Evolutionary conservation across 30 jellyfish, hydroid and myxozoan genomes (phyloP).

Genomic region (Morbakka virulenta): DNA sequence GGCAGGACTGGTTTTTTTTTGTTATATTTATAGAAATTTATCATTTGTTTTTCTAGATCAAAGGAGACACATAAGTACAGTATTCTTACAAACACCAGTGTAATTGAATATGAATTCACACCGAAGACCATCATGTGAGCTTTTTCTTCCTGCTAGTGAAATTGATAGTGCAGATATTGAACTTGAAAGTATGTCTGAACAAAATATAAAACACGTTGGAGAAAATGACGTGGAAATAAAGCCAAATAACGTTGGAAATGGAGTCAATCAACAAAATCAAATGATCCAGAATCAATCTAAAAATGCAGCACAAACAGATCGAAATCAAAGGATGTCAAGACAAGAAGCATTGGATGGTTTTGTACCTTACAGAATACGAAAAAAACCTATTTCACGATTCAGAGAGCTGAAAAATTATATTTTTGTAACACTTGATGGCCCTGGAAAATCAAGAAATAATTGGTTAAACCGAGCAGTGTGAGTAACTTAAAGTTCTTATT

Average conservation of each 20-base stretch:
- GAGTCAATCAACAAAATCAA: not conserved
- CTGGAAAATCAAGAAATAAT: not conserved
- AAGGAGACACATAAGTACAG: too few relatives aligned
- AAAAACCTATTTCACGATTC: not conserved
- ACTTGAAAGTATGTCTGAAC: not conserved
- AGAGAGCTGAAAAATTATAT: not conserved
- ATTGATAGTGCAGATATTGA: not conserved
- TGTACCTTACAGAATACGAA: not conserved
- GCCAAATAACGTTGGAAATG: not conserved
- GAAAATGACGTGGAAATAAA: not conserved
- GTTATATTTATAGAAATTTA: too few relatives aligned
- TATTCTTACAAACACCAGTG: too few relatives aligned
- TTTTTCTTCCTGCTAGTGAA: not conserved
- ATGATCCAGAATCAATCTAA: not conserved
- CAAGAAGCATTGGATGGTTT: not conserved
- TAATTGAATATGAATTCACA: not conserved
- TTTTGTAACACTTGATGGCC: not conserved
- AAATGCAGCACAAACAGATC: not conserved
- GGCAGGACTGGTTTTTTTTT: too few relatives aligned
- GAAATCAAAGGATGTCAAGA: not conserved
- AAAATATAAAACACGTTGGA: not conserved
- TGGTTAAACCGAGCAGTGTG: not conserved
- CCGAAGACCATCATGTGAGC: not conserved
- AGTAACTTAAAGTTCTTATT: not conserved
- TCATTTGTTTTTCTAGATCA: too few relatives aligned